A percentile compares a stretch with the other conserved stretches of the same genome.
These are phyloP conservation scores for Hetaerina americana DNA, from an alignment of 1,140 invertebrate species.

Conservation along the genomic window DNA sequence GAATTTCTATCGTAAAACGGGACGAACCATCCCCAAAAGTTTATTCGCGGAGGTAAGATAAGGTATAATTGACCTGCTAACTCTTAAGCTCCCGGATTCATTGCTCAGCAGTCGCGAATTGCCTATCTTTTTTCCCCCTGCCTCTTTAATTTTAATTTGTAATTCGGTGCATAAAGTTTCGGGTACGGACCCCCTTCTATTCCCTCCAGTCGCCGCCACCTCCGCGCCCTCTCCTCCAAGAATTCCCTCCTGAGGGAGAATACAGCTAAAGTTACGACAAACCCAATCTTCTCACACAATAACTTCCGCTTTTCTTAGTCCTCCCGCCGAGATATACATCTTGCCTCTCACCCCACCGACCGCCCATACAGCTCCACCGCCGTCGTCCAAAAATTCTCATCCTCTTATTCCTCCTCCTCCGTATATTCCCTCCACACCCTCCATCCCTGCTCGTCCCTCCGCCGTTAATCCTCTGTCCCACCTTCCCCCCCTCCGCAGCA, in stretches of 20 bases:
- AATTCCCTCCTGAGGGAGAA: background rate
- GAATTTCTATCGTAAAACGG: background rate
- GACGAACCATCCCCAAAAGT: background rate
- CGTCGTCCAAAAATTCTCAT: background rate
- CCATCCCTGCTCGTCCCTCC: background rate
- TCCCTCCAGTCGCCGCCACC: too few relatives aligned
- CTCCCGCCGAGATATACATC: background rate
- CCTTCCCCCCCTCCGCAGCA: background rate
- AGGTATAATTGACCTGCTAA: background rate
- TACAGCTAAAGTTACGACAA: background rate
- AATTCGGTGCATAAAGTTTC: background rate
- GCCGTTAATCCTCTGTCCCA: background rate
- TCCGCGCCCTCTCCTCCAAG: background rate
- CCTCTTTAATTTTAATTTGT: slow-evolving; percentile 1
- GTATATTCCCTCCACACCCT: background rate
- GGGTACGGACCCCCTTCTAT: background rate
- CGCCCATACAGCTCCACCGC: too few relatives aligned
- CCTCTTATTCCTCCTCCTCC: background rate
- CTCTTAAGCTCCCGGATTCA: background rate
- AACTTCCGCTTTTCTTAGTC: background rate
- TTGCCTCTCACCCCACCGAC: background rate
- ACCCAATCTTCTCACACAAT: background rate
- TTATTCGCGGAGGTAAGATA: background rate
- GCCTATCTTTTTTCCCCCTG: background rate
- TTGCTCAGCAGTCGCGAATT: background rate